Evolutionary conservation across 2,797 vertebrate genomes (phyloP), one percentile per base, ranked within the genome.

Genomic region (Euthynnus affinis): DNA sequence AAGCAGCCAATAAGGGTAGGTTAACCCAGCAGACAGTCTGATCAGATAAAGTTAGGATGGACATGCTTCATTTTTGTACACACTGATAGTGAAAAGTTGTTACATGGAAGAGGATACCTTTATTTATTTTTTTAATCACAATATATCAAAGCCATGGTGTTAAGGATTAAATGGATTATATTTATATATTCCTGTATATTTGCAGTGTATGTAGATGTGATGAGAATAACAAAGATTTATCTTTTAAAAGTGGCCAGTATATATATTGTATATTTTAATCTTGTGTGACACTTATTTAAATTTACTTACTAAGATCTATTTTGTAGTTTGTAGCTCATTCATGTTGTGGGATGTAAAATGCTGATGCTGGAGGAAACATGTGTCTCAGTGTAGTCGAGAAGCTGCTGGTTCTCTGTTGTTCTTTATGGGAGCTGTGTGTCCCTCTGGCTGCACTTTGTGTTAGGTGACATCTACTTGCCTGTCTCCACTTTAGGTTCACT

Each of bases 141-240:
- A 22, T 85, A 77, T 79, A 49, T 89, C 61, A 88, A 90, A 88
- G 63, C 90, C 80, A 80, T 93, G 78, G 73, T 85, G 69, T 70
- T 82, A 70, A 80, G 84, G 86, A 90, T 87, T 89, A 89, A 91
- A 92, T 76, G 57, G 84, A 84, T 78, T 91, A 90, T 94, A 86
- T 96, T 92, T 95, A 93, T 95, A 92, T 94, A 92, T 94, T 92
- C 86, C 94, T 96, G 95, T 96, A 95, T 94, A 96, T 96, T 96
- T 94, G 92, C 94, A 94, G 94, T 96, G 95, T 94, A 93, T 91
- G 92, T 95, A 76, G 87, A 91, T 94, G 95, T 96, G 93, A 95
- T 78, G 62, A 5, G 6, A 85, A 77, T 87, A 93, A 94, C 90
- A 91, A 92, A 87, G 85, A 79, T 82, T 86, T 87, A 93, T 95